These are phyloP conservation scores for Ladona fulva DNA, from an alignment of 1,140 invertebrate species.

Conservation along the genomic window DNA sequence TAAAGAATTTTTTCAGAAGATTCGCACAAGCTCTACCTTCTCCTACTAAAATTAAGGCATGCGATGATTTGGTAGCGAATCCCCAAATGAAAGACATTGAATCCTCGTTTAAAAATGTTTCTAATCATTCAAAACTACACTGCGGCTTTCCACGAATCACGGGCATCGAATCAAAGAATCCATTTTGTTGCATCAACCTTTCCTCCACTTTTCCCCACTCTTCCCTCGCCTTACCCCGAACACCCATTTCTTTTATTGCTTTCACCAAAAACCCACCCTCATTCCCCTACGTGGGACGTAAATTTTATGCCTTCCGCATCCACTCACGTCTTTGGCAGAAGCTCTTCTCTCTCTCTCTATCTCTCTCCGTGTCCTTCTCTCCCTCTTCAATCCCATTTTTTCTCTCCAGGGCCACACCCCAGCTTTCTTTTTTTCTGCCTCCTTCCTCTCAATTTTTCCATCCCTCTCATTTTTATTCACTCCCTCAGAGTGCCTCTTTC, in stretches of 20 bases:
- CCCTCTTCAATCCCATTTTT: background rate
- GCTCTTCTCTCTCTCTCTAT: background rate
- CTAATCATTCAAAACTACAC: too few species aligned
- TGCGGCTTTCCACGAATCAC: background rate
- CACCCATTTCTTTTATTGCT: conserved; percentile 6
- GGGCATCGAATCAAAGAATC: background rate
- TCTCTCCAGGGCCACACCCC: background rate
- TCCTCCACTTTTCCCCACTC: background rate
- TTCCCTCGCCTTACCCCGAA: background rate
- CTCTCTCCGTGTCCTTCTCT: background rate
- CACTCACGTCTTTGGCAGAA: background rate
- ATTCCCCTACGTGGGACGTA: background rate
- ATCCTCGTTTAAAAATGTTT: too few species aligned
- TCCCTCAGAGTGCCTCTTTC: too few species aligned
- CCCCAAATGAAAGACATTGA: too few species aligned
- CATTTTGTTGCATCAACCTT: background rate
- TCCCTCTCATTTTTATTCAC: background rate
- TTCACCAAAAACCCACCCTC: conserved; percentile 3
- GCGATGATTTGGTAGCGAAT: too few species aligned
- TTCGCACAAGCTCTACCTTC: too few species aligned
- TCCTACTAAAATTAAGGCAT: too few species aligned
- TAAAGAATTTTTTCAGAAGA: too few species aligned
- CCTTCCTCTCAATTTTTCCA: background rate
- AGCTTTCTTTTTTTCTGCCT: background rate
- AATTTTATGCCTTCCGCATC: conserved; percentile 9